A percentile compares a stretch with the other conserved stretches of the same genome.
Conservation (phyloP, 2,113 vertebrate species). For the Phylloscopus whistleri region DNA sequence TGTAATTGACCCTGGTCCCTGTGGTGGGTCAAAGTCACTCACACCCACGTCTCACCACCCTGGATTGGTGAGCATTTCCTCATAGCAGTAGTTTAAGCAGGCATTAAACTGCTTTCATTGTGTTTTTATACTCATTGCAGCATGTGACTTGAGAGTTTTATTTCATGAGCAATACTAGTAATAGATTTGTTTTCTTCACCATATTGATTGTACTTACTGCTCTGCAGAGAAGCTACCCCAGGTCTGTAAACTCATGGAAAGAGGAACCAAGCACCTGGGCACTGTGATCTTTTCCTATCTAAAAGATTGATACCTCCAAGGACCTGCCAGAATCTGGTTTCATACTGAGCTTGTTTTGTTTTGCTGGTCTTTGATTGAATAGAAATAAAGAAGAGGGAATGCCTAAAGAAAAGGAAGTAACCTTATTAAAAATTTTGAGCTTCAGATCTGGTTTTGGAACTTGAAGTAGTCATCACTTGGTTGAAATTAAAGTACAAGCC, state of each 20-base stretch:
- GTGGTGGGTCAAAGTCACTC: neutral
- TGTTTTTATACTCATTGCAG: neutral
- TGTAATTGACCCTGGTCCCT: neutral
- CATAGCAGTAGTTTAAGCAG: neutral
- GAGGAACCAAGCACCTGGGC: neutral
- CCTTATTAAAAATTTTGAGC: conserved; percentile 3
- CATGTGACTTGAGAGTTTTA: neutral
- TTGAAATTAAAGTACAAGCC: neutral
- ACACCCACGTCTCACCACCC: neutral
- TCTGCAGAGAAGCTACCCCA: neutral
- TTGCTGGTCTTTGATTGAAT: neutral
- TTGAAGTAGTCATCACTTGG: neutral
- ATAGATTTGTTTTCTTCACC: neutral
- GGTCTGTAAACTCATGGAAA: neutral
- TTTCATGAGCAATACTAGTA: neutral
- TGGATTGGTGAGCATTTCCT: neutral
- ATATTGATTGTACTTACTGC: neutral
- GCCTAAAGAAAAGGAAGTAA: neutral
- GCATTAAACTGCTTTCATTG: neutral
- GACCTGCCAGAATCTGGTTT: neutral
- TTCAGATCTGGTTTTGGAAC: neutral
- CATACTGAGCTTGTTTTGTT: neutral
- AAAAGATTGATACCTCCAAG: neutral
- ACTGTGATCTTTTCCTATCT: neutral
- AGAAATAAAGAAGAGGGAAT: neutral